A percentile compares a stretch with the other conserved stretches of the same genome.
These are phyloP conservation scores for Smutsia gigantea DNA, from an alignment of 2,797 vertebrate genomes.

Conservation along the genomic window DNA sequence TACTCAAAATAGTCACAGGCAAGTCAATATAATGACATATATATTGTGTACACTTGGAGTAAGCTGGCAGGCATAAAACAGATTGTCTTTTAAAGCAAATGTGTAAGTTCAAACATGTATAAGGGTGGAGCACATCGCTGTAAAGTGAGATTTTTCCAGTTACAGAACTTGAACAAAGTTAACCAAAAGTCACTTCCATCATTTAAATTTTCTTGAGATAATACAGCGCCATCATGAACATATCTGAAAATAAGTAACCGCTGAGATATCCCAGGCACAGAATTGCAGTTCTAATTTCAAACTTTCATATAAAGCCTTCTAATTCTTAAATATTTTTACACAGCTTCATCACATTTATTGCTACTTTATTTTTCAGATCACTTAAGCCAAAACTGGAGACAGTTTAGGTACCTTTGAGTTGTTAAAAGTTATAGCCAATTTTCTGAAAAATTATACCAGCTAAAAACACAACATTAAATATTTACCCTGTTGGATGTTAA, in stretches of 20 bases:
- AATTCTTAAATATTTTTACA: conserved; percentile 84
- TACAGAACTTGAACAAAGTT: conserved; percentile 78
- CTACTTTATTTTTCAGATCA: conserved; percentile 88
- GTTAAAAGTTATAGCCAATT: conserved; percentile 92
- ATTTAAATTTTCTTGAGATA: conserved; percentile 71
- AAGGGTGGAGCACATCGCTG: conserved; percentile 19
- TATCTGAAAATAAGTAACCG: conserved; percentile 72
- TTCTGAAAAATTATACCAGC: conserved; percentile 91
- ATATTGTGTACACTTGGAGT: conserved; percentile 31
- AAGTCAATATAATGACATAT: conserved; percentile 67
- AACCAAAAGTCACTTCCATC: conserved; percentile 68
- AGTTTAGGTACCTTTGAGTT: conserved; percentile 91
- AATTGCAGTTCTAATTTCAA: conserved; percentile 80
- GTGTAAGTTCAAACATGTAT: conserved; percentile 50
- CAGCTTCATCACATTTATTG: conserved; percentile 88
- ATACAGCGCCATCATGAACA: conserved; percentile 24
- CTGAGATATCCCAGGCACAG: conserved; percentile 47
- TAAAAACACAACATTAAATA: conserved; percentile 92
- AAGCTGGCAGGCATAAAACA: background rate
- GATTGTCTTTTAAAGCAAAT: conserved; percentile 14
- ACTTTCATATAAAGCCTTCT: conserved; percentile 84
- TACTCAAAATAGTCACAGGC: conserved; percentile 81
- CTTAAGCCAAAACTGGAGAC: conserved; percentile 89
- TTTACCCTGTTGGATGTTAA: conserved; percentile 92
- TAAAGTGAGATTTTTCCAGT: conserved; percentile 66